Evolutionary conservation across 92 coral and sea anemone species (phyloP).

Genomic region (Zoanthus solanderi): DNA sequence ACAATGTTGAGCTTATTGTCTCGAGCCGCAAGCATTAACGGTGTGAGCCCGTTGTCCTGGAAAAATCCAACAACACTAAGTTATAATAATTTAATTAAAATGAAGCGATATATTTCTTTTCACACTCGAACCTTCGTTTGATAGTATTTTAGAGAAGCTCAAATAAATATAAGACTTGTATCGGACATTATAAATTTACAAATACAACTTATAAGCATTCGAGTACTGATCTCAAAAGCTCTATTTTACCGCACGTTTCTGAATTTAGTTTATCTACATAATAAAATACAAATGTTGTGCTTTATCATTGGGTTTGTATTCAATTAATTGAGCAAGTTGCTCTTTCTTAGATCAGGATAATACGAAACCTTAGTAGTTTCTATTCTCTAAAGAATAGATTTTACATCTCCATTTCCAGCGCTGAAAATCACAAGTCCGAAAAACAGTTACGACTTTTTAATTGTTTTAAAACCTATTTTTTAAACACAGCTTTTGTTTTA

Average conservation of each 20-base stretch:
- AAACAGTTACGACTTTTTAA: no score
- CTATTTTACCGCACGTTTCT: neutral
- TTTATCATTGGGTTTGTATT: neutral
- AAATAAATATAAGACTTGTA: neutral
- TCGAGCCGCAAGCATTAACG: conserved; percentile 95
- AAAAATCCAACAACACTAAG: conserved; percentile 1
- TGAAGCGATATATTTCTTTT: neutral
- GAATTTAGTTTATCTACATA: neutral
- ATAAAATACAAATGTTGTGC: neutral
- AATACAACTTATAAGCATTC: neutral
- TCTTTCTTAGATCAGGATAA: neutral
- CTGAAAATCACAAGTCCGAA: no score
- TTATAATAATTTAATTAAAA: neutral
- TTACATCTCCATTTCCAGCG: no score
- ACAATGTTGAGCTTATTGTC: conserved; percentile 92
- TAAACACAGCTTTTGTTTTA: no score
- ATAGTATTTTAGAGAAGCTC: no score
- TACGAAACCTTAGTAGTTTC: no score
- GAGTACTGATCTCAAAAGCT: neutral
- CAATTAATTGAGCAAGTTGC: neutral
- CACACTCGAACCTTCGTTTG: neutral
- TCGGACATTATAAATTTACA: neutral
- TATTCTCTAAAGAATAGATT: no score
- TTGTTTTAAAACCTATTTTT: no score
- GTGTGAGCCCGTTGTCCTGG: conserved; percentile 97